Conservation (phyloP, 2,113 vertebrate genomes). For the Oceanodroma tethys region DNA sequence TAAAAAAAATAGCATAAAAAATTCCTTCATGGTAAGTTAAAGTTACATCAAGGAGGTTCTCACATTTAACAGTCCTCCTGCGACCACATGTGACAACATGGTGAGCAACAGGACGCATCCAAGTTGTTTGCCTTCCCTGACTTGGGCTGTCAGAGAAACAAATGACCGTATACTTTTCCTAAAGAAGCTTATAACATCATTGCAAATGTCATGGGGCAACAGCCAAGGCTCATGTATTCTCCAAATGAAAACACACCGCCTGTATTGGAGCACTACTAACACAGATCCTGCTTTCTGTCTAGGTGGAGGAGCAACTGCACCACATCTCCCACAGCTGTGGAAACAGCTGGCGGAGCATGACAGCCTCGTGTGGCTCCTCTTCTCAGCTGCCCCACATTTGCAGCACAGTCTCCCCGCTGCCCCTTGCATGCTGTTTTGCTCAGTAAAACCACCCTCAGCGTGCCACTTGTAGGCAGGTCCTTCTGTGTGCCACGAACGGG, state of each 20-base stretch:
- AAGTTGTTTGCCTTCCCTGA: background rate
- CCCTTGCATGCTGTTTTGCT: background rate
- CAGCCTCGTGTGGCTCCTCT: background rate
- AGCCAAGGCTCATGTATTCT: background rate
- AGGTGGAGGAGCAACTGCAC: background rate
- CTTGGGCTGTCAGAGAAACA: conserved; percentile 37
- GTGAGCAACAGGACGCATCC: background rate
- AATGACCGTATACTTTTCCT: background rate
- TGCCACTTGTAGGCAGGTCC: background rate
- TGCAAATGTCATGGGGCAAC: background rate
- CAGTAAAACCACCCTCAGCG: accelerated
- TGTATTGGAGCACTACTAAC: background rate
- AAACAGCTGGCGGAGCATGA: background rate
- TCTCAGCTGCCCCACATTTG: background rate
- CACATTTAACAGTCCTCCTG: conserved; percentile 4
- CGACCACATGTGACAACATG: background rate
- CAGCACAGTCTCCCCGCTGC: background rate
- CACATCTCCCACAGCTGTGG: background rate
- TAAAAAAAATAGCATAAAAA: background rate
- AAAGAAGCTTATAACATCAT: background rate
- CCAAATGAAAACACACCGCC: background rate
- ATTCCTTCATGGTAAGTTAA: conserved; percentile 8
- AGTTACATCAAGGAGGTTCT: conserved; percentile 15
- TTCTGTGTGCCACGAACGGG: background rate
- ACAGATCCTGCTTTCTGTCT: background rate